Evolutionary conservation across 1,140 invertebrate species (phyloP).

Genomic region (Drosophila pseudoananassae): DNA sequence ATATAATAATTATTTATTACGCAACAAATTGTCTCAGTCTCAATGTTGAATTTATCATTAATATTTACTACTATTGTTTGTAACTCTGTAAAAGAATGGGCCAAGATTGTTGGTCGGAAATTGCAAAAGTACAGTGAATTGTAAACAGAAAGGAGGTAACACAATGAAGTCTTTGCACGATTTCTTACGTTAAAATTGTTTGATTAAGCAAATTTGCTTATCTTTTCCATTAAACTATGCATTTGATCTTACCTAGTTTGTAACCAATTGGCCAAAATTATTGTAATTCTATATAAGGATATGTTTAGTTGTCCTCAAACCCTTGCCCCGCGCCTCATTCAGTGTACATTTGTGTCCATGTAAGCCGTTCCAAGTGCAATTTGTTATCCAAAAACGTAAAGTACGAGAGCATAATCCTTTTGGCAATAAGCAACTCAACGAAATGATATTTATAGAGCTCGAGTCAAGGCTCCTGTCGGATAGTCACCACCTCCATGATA

Average conservation of each 20-base stretch:
- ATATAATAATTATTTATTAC: constrained; percentile 65
- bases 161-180: background rate
- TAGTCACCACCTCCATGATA: background rate
- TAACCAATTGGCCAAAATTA: constrained; percentile 61
- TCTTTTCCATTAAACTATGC: background rate
- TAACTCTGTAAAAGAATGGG: background rate
- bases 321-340: constrained; percentile 1
- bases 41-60: constrained; percentile 38
- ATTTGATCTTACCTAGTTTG: background rate
- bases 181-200: background rate
- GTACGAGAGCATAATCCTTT: constrained; percentile 3
- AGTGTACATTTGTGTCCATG: constrained; percentile 50
- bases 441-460: constrained; percentile 20
- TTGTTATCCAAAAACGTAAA: constrained; percentile 50
- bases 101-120: background rate
- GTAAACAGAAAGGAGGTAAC: background rate
- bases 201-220: background rate
- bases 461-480: background rate
- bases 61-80: background rate
- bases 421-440: constrained; percentile 27
- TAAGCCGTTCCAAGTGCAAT: constrained; percentile 73
- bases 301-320: constrained; percentile 14
- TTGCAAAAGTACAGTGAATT: no score
- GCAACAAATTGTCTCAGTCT: constrained; percentile 37
- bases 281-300: constrained; percentile 35